Evolutionary conservation across 2,888 invertebrate species (phyloP), one percentile per base, ranked within the genome.

Genomic region (Palloptera scutellata): DNA sequence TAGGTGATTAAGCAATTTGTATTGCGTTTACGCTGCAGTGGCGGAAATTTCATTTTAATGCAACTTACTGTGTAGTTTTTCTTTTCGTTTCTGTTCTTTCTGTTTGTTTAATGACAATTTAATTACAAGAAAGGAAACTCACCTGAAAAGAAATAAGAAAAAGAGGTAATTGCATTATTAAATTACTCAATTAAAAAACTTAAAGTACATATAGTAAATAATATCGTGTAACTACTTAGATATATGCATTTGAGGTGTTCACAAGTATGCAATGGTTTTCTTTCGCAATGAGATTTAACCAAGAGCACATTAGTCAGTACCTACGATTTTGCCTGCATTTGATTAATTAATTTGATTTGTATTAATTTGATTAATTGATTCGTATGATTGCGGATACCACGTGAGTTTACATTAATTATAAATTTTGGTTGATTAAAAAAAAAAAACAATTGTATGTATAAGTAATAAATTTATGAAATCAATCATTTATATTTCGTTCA

Each of bases 111-210:
- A 72, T 71, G 70, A 71, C 68, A 72, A 68, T 75, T 72, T 73
- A 58, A 48, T 20, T 40, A n/a, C 4, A 1, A 10, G n/a, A 45
- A 42, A 59, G 64, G 68, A 60, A 65, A 79, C 78, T 79, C 80
- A 79, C 78, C 78, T 79, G 78, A 1, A 80, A 80, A 55, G 55
- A 73, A 20, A 51, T 69, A 41, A 20, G 63, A 64, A 43, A 69
- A 41, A 13, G 42, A 59, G 58, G 43, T 53, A 70, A n/a, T n/a
- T n/a, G n/a, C n/a, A n/a, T n/a, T n/a, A n/a, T n/a, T n/a, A n/a
- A n/a, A n/a, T n/a, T 30, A 30, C 30, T 30, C 30, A 30, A 30
- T 30, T 30, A 30, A 30, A 6, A 30, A 30, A 30, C n/a, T n/a
- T n/a, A n/a, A 60, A 15, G 17, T 58, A 17, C 30, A 42, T 10